phyloP scores from a whole-genome alignment of 2,888 invertebrate genomes.

The Onthophagus sagittarius region DNA sequence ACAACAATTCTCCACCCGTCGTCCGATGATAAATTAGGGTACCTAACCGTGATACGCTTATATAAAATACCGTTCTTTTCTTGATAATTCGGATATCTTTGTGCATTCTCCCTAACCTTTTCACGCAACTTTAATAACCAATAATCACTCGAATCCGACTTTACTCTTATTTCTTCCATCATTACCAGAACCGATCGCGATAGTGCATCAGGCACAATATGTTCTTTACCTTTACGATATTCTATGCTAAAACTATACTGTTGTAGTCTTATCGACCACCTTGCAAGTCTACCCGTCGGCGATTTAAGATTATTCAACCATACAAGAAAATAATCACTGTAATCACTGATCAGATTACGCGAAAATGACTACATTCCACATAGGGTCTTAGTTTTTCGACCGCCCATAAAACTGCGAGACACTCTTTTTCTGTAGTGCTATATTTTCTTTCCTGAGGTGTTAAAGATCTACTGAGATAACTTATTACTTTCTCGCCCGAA shows the following conservation, averaged over 20 bases:
- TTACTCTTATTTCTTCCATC: too few species aligned
- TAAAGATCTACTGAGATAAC: slow-evolving; percentile 24
- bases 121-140: too few species aligned
- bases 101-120: too few species aligned
- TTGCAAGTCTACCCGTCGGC: slow-evolving; percentile 34
- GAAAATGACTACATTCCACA: background rate
- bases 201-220: slow-evolving; percentile 17
- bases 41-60: too few species aligned
- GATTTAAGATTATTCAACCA: slow-evolving; percentile 15
- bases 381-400: slow-evolving; percentile 9
- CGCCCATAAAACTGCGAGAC: background rate
- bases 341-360: slow-evolving; percentile 4
- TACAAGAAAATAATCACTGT: slow-evolving; percentile 8
- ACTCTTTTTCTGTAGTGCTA: slow-evolving; percentile 23
- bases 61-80: too few species aligned
- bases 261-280: slow-evolving; percentile 45
- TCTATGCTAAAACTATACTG: slow-evolving; percentile 34
- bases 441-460: slow-evolving; percentile 23
- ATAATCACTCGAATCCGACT: too few species aligned
- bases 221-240: slow-evolving; percentile 17
- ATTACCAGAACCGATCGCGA: background rate
- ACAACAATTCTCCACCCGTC: too few species aligned
- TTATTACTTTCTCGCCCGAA: slow-evolving; percentile 27
- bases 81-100: too few species aligned
- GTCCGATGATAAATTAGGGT: too few species aligned